Percentiles rank a stretch among this genome's conserved stretches.
phyloP scores from a whole-genome alignment of 2,113 vertebrate genomes.

The Aegithalos caudatus region DNA sequence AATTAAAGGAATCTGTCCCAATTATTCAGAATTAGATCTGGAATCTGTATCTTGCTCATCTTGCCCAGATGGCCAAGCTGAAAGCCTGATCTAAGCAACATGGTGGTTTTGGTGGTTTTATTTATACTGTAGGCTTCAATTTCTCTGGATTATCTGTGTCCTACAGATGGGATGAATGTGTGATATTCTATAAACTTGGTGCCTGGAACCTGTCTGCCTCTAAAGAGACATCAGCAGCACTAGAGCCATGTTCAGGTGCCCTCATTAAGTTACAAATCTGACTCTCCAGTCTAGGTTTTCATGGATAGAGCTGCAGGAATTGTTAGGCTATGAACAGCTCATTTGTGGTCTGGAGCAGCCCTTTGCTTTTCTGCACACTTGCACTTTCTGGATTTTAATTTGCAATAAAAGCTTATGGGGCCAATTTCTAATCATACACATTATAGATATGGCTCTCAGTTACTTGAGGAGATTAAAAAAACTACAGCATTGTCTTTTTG shows the following conservation, averaged over 20 bases:
- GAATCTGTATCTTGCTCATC: neutral
- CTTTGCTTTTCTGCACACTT: neutral
- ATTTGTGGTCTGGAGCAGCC: neutral
- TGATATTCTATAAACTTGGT: neutral
- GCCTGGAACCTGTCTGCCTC: neutral
- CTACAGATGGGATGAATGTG: neutral
- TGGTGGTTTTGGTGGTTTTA: neutral
- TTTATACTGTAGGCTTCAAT: neutral
- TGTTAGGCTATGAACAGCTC: neutral
- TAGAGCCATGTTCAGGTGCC: neutral
- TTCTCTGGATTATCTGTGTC: neutral
- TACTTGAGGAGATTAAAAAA: neutral
- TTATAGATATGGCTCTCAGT: neutral
- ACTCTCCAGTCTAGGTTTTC: neutral
- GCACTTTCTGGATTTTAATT: neutral
- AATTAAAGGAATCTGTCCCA: neutral
- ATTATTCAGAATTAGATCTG: neutral
- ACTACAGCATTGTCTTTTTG: neutral
- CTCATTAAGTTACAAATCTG: neutral
- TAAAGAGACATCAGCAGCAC: neutral
- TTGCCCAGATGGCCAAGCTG: neutral
- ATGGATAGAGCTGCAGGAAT: neutral
- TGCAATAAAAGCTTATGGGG: neutral
- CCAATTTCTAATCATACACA: neutral
- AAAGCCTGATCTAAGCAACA: neutral